Conservation (phyloP, 2,113 vertebrate species). For the Podilymbus podiceps region DNA sequence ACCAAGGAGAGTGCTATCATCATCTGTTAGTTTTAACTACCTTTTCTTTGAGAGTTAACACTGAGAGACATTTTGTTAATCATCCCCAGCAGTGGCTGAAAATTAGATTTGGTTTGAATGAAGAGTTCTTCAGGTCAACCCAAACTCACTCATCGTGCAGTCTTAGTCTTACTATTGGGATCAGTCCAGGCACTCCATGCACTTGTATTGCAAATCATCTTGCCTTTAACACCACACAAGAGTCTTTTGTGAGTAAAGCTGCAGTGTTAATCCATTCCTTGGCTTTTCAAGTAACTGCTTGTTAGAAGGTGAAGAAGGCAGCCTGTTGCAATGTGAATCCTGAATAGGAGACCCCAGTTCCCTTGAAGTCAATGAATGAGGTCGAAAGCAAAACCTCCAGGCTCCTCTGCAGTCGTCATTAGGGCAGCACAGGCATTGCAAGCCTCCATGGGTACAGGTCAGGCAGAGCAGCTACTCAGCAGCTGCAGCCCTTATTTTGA, state of each 20-base stretch:
- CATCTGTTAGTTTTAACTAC: neutral
- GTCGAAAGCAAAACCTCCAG: neutral
- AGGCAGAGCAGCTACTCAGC: neutral
- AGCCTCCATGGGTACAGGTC: neutral
- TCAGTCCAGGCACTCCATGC: neutral
- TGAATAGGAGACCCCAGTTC: neutral
- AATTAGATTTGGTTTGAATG: neutral
- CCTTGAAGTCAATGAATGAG: neutral
- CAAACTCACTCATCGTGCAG: neutral
- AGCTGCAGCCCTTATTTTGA: neutral
- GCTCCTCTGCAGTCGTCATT: neutral
- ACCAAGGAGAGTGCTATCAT: neutral
- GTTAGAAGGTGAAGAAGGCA: neutral
- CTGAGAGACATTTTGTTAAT: neutral
- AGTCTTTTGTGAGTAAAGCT: neutral
- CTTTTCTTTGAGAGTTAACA: neutral
- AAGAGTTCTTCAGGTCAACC: neutral
- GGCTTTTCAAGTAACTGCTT: neutral
- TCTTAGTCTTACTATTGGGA: neutral
- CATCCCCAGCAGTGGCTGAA: neutral
- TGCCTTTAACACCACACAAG: neutral
- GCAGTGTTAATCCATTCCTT: neutral
- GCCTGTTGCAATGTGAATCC: neutral
- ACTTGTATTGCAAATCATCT: neutral
- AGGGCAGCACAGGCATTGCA: neutral